A percentile compares a stretch with the other conserved stretches of the same genome.
phyloP scores from a whole-genome alignment of 2,113 vertebrate species.

The Siniperca knerii region DNA sequence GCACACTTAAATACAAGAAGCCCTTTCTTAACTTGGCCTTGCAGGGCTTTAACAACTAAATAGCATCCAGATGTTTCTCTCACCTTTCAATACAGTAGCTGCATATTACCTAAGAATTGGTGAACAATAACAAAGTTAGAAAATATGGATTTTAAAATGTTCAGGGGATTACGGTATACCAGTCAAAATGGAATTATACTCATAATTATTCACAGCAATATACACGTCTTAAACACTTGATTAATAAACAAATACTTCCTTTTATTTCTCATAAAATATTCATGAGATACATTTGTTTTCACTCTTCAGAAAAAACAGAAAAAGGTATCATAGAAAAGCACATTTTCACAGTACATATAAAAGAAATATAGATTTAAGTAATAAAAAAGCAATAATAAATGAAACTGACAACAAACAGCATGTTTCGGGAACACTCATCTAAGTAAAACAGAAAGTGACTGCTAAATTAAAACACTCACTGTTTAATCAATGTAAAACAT shows the following conservation, averaged over 20 bases:
- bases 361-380: constrained; percentile 6
- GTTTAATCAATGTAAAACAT: constrained; percentile 40
- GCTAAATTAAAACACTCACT: constrained; percentile 25
- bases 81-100: background rate
- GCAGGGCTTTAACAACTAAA: background rate
- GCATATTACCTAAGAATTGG: background rate
- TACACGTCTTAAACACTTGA: background rate
- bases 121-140: background rate
- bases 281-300: constrained; percentile 47
- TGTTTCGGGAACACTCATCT: background rate
- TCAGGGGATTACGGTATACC: background rate
- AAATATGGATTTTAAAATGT: background rate
- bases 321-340: constrained; percentile 47
- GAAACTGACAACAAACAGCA: constrained; percentile 24
- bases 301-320: constrained; percentile 8
- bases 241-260: constrained; percentile 50
- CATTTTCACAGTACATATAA: constrained; percentile 69
- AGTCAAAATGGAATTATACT: background rate
- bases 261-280: constrained; percentile 76
- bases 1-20: background rate
- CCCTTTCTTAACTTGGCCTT: background rate
- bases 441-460: constrained; percentile 20
- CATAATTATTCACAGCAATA: background rate
- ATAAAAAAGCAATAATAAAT: constrained; percentile 33
- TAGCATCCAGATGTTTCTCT: background rate